Evolutionary conservation across 2,888 invertebrate genomes (phyloP).

Genomic region (Drosophila algonquin): DNA sequence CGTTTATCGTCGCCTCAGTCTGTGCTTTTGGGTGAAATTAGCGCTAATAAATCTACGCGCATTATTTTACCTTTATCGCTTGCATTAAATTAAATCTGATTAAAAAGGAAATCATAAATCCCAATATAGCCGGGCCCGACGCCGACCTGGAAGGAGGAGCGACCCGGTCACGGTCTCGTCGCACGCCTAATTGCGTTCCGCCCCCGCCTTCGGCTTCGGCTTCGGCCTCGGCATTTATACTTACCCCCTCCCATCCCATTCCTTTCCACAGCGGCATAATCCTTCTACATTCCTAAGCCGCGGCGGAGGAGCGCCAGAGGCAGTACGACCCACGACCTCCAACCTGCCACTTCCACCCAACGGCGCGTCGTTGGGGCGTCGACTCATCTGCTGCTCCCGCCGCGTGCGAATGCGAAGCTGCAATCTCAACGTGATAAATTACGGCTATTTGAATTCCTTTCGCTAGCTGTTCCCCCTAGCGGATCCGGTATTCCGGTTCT

Average conservation of each 20-base stretch:
- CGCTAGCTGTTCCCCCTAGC: slow-evolving; percentile 34
- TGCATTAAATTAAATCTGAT: slow-evolving; percentile 72
- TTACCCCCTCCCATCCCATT: slow-evolving; percentile 13
- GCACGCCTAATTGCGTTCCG: slow-evolving; percentile 66
- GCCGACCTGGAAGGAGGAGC: neutral
- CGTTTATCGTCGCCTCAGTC: slow-evolving; percentile 14
- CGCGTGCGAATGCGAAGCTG: slow-evolving; percentile 60
- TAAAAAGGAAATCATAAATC: slow-evolving; percentile 72
- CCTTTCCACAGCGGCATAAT: slow-evolving; percentile 39
- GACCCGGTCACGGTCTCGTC: slow-evolving; percentile 52
- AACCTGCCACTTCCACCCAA: slow-evolving; percentile 23
- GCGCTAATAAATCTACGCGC: slow-evolving; percentile 64
- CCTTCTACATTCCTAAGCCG: slow-evolving; percentile 54
- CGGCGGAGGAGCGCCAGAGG: neutral
- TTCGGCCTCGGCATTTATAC: slow-evolving; percentile 30
- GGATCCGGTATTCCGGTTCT: neutral
- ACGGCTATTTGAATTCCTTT: slow-evolving; percentile 77
- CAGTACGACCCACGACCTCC: slow-evolving; percentile 2
- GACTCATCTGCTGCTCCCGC: slow-evolving; percentile 55
- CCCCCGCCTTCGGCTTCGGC: slow-evolving; percentile 43
- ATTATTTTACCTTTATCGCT: slow-evolving; percentile 74
- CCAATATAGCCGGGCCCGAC: slow-evolving; percentile 53
- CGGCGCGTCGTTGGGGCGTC: slow-evolving; percentile 21
- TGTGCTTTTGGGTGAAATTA: slow-evolving; percentile 57
- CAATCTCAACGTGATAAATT: slow-evolving; percentile 78